Percentiles rank a stretch among this genome's conserved stretches.
Evolutionary conservation across 35 echinoderm and acorn worm species (phyloP).

Genomic region (Apostichopus californicus): DNA sequence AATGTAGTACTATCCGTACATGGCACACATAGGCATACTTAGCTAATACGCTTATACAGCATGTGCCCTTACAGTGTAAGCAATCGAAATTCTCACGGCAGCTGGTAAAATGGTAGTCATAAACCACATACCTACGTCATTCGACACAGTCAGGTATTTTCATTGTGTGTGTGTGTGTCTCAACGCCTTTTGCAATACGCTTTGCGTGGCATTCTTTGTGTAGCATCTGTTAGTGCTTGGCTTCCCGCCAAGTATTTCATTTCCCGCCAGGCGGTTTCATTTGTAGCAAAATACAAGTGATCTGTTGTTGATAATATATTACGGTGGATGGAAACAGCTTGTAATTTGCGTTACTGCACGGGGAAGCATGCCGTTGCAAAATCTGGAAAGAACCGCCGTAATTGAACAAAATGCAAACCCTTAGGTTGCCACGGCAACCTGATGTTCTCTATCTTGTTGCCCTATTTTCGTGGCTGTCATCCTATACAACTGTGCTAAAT

Average conservation of each 20-base stretch:
- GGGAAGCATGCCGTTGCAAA: not conserved
- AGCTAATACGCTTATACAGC: too few relatives aligned
- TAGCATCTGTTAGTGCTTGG: not conserved
- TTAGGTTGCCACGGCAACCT: not conserved
- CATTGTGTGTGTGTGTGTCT: not conserved
- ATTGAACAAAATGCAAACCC: not conserved
- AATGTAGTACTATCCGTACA: too few relatives aligned
- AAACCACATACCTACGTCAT: not conserved
- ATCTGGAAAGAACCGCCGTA: not conserved
- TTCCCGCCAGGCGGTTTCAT: not conserved
- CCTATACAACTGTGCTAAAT: not conserved
- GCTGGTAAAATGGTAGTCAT: not conserved
- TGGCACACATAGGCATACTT: too few relatives aligned
- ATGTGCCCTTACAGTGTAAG: too few relatives aligned
- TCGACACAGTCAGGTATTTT: not conserved
- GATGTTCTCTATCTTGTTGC: not conserved
- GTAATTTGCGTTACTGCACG: not conserved
- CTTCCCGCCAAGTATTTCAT: not conserved
- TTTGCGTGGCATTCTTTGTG: not conserved
- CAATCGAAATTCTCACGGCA: not conserved
- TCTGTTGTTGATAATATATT: not conserved
- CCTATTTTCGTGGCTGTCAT: not conserved
- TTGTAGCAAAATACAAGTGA: not conserved
- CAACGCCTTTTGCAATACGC: not conserved
- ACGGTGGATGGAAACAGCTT: not conserved